Evolutionary conservation across 2,888 invertebrate genomes (phyloP).

Genomic region (Aplocera efformata): DNA sequence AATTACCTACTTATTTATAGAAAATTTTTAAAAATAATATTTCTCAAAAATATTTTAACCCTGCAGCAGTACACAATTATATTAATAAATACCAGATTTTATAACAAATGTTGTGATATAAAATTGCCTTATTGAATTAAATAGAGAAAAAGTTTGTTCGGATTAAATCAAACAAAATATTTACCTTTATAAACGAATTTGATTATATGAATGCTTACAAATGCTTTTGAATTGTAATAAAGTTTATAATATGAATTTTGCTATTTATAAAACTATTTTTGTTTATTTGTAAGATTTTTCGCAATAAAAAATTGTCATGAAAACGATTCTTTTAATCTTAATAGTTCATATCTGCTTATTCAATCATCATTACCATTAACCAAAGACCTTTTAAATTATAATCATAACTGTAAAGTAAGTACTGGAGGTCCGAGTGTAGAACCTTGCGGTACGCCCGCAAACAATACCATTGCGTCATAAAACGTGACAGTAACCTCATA

Average conservation of each 20-base stretch:
- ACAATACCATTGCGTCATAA: constrained; percentile 23
- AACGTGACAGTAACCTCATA: constrained; percentile 16
- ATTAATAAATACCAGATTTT: constrained; percentile 4
- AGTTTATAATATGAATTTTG: constrained; percentile 46
- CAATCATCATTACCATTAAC: no score
- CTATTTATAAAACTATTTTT: constrained; percentile 56
- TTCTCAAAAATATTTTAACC: no score
- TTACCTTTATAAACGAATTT: background rate
- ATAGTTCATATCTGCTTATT: no score
- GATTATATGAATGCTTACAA: constrained; percentile 5
- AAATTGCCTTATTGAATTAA: constrained; percentile 55
- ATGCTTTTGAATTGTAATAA: constrained; percentile 14
- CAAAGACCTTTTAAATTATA: no score
- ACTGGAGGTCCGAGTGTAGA: constrained; percentile 7
- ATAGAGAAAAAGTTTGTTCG: constrained; percentile 25
- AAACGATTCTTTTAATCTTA: constrained; percentile 18
- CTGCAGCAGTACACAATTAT: no score
- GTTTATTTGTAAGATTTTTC: constrained; percentile 47
- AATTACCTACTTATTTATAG: no score
- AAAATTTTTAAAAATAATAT: no score
- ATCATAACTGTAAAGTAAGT: constrained; percentile 5
- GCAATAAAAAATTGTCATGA: constrained; percentile 46
- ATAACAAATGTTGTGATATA: constrained; percentile 61
- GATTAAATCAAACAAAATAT: constrained; percentile 1
- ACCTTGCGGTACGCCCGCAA: constrained; percentile 15